Percentiles rank a stretch among this genome's conserved stretches.
These are phyloP conservation scores for Pangasius macronema DNA, from an alignment of 2,797 vertebrate species.

Conservation along the genomic window DNA sequence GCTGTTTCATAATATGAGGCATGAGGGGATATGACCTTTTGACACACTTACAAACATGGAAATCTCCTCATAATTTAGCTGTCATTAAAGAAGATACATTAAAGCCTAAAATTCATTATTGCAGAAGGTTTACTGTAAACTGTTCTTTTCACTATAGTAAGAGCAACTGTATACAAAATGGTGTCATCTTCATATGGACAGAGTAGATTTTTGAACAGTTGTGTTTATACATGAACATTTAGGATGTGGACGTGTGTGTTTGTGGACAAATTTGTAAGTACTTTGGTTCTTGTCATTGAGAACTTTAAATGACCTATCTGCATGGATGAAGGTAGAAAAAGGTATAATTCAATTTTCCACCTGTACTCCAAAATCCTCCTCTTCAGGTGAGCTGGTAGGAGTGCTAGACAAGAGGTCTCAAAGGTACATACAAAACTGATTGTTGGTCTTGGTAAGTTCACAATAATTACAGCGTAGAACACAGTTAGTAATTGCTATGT, in stretches of 20 bases:
- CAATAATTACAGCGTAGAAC: no score
- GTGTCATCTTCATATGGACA: slow-evolving; percentile 33
- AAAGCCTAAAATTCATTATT: not conserved
- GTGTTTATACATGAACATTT: slow-evolving; percentile 39
- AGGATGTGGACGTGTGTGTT: slow-evolving; percentile 26
- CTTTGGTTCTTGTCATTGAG: slow-evolving; percentile 27
- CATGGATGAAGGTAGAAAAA: slow-evolving; percentile 20
- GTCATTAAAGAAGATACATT: not conserved
- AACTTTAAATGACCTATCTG: slow-evolving; percentile 20
- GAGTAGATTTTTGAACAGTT: slow-evolving; percentile 17
- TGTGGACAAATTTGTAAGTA: slow-evolving; percentile 36
- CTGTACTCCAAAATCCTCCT: slow-evolving; percentile 16
- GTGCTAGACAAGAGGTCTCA: not conserved
- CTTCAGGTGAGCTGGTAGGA: not conserved
- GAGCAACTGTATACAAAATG: slow-evolving; percentile 15
- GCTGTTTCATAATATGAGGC: not conserved
- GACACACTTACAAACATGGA: not conserved
- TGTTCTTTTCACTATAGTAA: not conserved
- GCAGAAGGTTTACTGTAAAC: slow-evolving; percentile 40
- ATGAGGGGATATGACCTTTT: not conserved
- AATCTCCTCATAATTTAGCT: not conserved
- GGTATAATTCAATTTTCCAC: not conserved
- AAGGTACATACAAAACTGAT: not conserved
- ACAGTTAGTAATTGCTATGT: not conserved
- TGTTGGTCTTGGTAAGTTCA: not conserved